Evolutionary conservation across 2,888 invertebrate species (phyloP), one percentile per base, ranked within the genome.

Genomic region (Scaptomyza cyrtandrae): DNA sequence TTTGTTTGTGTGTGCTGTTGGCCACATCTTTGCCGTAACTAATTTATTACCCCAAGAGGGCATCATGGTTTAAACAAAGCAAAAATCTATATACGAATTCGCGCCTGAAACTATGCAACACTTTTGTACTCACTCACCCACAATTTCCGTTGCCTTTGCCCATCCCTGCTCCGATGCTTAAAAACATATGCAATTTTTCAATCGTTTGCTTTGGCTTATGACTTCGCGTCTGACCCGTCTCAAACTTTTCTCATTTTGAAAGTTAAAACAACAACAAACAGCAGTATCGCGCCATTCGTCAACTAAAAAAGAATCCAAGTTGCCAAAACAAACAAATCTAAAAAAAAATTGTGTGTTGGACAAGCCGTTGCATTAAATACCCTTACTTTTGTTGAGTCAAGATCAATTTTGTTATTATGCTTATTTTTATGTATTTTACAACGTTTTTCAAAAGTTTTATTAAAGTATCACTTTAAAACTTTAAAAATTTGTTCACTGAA

Each of bases 231-330:
- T n/a, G 43, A 49, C 67, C 67, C 80, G 58, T 68, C 67, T 64
- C 63, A 89, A 89, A 89, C 83, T 88, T 88, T 88, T 87, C 88
- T 88, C 89, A 89, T 88, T 88, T 88, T 81, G 74, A 87, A 88
- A 87, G 78, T 81, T 81, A 74, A 79, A 86, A 85, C 77, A 86
- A 86, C 89, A 87, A 89, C 24, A 24, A 24, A 84, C 84, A 80
- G 82, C 66, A 88, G 86, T 89, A 89, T 87, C 87, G 82, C 85
- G 82, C 85, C 89, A 88, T 88, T 88, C 89, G 88, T 86, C 86
- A 89, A 75, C 64, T 73, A 19, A 62, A 33, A 73, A 39, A 54
- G 11, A 24, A 35, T 68, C 64, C 53, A 77, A 73, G 58, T 71
- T 71, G 52, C 66, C 75, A 62, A 66, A 13, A 29, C 65, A 62